A percentile compares a stretch with the other conserved stretches of the same genome.
phyloP scores from a whole-genome alignment of 2,797 vertebrate genomes.

The Tokudaia tokunoshimensis region DNA sequence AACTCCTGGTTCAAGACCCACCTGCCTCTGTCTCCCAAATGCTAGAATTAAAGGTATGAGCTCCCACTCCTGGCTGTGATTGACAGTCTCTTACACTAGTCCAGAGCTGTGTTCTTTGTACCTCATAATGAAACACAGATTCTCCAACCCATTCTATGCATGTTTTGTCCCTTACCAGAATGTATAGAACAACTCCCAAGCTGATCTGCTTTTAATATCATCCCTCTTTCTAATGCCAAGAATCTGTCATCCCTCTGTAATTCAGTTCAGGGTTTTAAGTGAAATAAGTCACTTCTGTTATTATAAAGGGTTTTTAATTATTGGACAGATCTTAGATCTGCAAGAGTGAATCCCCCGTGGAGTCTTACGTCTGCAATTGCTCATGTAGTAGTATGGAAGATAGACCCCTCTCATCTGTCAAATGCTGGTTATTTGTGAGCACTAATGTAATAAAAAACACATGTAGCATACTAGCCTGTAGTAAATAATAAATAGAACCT shows the following conservation, averaged over 20 bases:
- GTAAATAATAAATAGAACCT: neutral
- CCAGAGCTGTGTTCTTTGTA: neutral
- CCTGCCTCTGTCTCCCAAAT: neutral
- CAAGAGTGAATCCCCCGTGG: constrained; percentile 49
- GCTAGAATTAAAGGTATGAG: neutral
- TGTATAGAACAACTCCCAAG: neutral
- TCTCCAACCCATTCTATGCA: neutral
- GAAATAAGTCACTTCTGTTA: constrained; percentile 39
- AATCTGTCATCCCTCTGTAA: constrained; percentile 26
- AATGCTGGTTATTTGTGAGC: constrained; percentile 19
- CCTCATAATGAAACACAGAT: neutral
- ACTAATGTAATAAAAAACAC: constrained; percentile 55
- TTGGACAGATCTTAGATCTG: constrained; percentile 16
- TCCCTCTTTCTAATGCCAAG: constrained; percentile 34
- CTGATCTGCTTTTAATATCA: constrained; percentile 38
- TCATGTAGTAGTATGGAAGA: neutral
- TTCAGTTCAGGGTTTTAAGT: constrained; percentile 50
- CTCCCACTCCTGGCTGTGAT: neutral
- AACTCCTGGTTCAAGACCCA: neutral
- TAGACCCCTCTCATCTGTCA: constrained; percentile 26
- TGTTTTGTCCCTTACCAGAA: neutral
- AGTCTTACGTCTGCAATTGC: constrained; percentile 2
- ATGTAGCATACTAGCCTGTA: neutral
- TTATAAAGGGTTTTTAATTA: neutral
- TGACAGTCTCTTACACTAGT: neutral